phyloP scores from a whole-genome alignment of 2,797 vertebrate species.

The Botia kubotai region DNA sequence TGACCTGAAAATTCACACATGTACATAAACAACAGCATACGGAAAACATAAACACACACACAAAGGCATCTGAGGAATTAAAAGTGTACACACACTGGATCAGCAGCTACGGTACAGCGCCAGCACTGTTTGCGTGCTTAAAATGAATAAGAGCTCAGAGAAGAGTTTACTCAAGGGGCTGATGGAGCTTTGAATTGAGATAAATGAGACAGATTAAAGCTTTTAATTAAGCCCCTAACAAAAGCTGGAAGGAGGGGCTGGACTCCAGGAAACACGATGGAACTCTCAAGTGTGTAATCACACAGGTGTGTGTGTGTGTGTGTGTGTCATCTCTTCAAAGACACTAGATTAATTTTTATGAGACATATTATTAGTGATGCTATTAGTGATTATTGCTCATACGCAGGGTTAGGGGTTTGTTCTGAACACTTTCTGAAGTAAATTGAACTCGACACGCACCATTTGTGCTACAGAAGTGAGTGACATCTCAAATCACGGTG shows the following conservation, averaged over 20 bases:
- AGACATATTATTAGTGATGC: background rate
- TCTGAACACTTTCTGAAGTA: background rate
- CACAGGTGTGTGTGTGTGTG: background rate
- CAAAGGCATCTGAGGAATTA: background rate
- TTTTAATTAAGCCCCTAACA: slow-evolving; percentile 59
- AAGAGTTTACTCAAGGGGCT: slow-evolving; percentile 35
- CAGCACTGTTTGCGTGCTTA: slow-evolving; percentile 31
- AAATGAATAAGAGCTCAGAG: slow-evolving; percentile 36
- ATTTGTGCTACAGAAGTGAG: no score
- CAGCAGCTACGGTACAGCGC: background rate
- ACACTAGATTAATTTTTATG: background rate
- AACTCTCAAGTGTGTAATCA: slow-evolving; percentile 11
- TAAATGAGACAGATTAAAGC: slow-evolving; percentile 53
- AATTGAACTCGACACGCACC: background rate
- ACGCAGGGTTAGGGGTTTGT: background rate
- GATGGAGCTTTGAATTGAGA: slow-evolving; percentile 38
- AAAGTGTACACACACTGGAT: background rate
- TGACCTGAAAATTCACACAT: slow-evolving; percentile 70
- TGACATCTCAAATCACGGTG: no score
- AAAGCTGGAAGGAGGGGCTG: slow-evolving; percentile 19
- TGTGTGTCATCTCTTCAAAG: slow-evolving; percentile 2
- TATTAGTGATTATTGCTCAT: background rate
- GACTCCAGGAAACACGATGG: slow-evolving; percentile 25
- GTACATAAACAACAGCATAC: no score
- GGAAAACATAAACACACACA: background rate